Conservation (phyloP, 2,888 invertebrate species). For the Eupithecia tripunctaria region DNA sequence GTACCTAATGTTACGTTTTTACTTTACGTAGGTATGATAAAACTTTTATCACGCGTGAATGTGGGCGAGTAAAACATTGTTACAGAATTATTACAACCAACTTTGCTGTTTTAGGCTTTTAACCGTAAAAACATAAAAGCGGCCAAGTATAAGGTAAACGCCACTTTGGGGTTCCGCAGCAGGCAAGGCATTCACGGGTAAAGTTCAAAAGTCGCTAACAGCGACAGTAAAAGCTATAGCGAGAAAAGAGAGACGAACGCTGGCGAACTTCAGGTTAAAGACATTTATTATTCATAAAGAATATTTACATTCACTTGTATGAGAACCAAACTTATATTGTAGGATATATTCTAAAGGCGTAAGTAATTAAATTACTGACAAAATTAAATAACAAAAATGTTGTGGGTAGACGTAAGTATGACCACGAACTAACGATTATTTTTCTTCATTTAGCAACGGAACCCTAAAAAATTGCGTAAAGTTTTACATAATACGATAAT, state of each 20-base stretch:
- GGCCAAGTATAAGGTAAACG: background rate
- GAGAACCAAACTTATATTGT: too few species aligned
- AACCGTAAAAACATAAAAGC: background rate
- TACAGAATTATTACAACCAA: background rate
- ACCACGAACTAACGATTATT: background rate
- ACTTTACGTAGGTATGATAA: constrained; percentile 30
- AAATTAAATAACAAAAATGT: too few species aligned
- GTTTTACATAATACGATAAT: constrained; percentile 3
- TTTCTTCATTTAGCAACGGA: background rate
- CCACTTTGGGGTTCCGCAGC: background rate
- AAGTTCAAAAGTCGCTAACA: background rate
- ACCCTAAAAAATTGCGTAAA: background rate
- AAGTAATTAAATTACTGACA: too few species aligned
- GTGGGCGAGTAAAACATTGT: background rate
- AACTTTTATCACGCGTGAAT: constrained; percentile 40
- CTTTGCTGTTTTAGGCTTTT: background rate
- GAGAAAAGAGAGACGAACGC: background rate
- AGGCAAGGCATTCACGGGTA: background rate
- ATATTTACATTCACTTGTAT: too few species aligned
- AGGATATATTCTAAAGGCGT: too few species aligned
- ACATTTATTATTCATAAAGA: too few species aligned
- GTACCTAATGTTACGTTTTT: constrained; percentile 41
- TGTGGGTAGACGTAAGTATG: too few species aligned
- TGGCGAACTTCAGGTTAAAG: too few species aligned
- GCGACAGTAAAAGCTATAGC: background rate